These are phyloP conservation scores for Malurus melanocephalus DNA, from an alignment of 2,113 vertebrate species.

Conservation along the genomic window DNA sequence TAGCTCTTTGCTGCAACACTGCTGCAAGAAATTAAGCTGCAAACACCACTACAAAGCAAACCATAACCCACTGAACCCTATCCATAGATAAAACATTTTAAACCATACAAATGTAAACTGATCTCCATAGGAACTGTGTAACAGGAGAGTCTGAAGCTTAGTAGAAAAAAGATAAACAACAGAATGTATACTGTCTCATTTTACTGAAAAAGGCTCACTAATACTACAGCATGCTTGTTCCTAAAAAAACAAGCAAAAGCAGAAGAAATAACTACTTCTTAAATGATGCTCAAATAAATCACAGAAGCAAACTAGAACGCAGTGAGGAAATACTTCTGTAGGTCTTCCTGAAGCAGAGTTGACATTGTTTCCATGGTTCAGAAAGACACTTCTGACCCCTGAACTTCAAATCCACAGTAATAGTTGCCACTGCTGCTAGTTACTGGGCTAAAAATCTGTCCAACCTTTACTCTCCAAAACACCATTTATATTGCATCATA, in stretches of 20 bases:
- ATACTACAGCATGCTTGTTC: not conserved
- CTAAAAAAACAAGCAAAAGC: not conserved
- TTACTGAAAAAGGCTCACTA: not conserved
- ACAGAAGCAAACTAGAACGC: not conserved
- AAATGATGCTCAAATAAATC: not conserved
- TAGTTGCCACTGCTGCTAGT: not conserved
- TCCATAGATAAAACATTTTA: not conserved
- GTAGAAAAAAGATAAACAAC: not conserved
- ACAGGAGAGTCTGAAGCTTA: not conserved
- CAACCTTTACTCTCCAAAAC: not conserved
- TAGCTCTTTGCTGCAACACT: not conserved
- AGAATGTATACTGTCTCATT: not conserved
- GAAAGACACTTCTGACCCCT: not conserved
- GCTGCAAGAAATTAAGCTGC: not conserved
- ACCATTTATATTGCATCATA: not conserved
- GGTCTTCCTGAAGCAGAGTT: not conserved
- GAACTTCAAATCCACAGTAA: not conserved
- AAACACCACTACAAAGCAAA: not conserved
- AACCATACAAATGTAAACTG: not conserved
- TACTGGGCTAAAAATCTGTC: not conserved
- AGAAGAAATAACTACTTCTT: not conserved
- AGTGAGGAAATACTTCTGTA: not conserved
- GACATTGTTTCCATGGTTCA: not conserved
- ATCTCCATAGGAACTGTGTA: not conserved
- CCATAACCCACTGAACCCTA: not conserved